phyloP scores from a whole-genome alignment of 2,113 vertebrate species.

The Sterna hirundo region DNA sequence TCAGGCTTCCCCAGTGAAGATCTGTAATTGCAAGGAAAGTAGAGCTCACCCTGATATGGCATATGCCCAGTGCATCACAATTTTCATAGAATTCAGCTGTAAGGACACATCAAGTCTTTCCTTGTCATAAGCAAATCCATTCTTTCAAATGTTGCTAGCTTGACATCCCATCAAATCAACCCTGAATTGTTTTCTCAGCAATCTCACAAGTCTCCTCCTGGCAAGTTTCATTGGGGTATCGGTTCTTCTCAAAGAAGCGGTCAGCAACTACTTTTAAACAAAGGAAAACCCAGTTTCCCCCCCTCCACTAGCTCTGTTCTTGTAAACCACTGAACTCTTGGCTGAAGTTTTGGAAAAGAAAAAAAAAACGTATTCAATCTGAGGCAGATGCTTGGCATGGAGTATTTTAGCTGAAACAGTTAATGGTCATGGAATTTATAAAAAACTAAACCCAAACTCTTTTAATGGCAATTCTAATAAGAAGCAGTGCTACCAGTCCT shows the following conservation, averaged over 20 bases:
- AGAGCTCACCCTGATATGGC: neutral
- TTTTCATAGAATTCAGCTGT: neutral
- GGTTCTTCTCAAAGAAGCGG: neutral
- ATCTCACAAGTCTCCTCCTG: neutral
- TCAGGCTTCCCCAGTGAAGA: neutral
- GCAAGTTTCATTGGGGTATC: neutral
- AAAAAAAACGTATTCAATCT: neutral
- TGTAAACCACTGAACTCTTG: conserved; percentile 26
- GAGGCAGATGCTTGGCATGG: conserved; percentile 2
- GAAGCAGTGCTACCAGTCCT: neutral
- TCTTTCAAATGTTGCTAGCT: neutral
- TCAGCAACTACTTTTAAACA: neutral
- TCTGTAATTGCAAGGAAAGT: neutral
- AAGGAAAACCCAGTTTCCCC: neutral
- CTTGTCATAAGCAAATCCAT: neutral
- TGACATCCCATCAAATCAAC: neutral
- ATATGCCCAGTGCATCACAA: neutral
- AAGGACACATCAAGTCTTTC: neutral
- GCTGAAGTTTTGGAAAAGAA: conserved; percentile 2
- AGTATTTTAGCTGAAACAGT: neutral
- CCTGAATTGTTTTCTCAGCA: neutral
- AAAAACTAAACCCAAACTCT: neutral
- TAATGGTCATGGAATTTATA: neutral
- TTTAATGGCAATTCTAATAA: neutral
- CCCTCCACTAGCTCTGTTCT: neutral